phyloP scores from a whole-genome alignment of 2,113 vertebrate genomes.

The Scalopus aquaticus region DNA sequence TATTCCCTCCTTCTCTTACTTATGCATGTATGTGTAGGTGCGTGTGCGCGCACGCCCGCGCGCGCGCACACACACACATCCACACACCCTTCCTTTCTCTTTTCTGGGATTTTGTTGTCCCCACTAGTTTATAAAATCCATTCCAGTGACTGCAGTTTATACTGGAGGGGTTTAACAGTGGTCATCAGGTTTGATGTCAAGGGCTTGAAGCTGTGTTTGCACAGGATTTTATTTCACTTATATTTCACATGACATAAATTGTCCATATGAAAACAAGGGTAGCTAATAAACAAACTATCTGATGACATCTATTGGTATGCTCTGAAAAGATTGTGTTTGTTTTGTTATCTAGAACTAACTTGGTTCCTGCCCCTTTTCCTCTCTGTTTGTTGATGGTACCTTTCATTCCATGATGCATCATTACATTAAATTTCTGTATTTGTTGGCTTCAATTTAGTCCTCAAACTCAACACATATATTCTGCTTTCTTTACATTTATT shows the following conservation, averaged over 20 bases:
- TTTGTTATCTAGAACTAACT: neutral
- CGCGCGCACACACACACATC: too few species aligned
- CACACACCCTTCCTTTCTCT: neutral
- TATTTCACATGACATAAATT: neutral
- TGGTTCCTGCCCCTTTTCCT: neutral
- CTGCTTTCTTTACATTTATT: neutral
- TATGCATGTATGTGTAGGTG: too few species aligned
- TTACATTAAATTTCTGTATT: neutral
- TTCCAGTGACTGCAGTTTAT: neutral
- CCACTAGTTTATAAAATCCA: neutral
- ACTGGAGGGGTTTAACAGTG: neutral
- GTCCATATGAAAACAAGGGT: neutral
- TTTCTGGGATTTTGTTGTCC: neutral
- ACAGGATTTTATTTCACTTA: conserved; percentile 5
- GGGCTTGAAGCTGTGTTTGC: neutral
- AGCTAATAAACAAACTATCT: neutral
- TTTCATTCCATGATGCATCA: neutral
- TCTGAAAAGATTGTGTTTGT: neutral
- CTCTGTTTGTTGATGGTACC: neutral
- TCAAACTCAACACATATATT: neutral
- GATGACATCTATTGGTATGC: neutral
- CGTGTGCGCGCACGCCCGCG: too few species aligned
- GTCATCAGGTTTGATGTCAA: neutral
- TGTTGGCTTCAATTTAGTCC: neutral
- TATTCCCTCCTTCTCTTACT: too few species aligned